Evolutionary conservation across 2,797 vertebrate species (phyloP).

Genomic region (Microhierax caerulescens): DNA sequence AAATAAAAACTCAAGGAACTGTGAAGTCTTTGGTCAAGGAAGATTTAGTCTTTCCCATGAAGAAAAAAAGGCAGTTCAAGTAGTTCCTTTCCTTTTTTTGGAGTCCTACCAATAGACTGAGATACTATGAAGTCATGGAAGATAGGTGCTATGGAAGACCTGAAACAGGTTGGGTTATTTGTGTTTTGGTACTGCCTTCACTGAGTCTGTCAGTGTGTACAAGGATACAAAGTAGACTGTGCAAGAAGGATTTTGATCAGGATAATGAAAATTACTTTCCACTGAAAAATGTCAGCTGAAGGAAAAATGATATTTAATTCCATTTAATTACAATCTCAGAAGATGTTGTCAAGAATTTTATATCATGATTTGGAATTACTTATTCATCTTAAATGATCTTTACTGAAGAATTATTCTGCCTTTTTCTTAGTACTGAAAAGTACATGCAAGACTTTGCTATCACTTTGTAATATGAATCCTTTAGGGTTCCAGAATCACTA

Average conservation of each 20-base stretch:
- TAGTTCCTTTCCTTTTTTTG: not conserved
- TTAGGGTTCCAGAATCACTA: not conserved
- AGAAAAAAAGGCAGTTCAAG: not conserved
- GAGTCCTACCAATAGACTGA: not conserved
- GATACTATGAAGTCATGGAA: not conserved
- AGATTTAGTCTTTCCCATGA: not conserved
- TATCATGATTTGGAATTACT: not conserved
- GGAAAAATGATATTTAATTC: not conserved
- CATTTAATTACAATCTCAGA: not conserved
- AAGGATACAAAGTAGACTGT: not conserved
- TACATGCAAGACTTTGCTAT: not conserved
- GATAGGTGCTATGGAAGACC: not conserved
- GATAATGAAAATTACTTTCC: not conserved
- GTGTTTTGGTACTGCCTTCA: not conserved
- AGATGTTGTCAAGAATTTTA: not conserved
- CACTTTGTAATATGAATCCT: not conserved
- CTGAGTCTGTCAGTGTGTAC: not conserved
- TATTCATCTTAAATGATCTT: not conserved
- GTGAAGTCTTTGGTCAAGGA: not conserved
- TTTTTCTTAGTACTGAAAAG: not conserved
- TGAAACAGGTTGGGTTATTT: not conserved
- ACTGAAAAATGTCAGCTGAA: not conserved
- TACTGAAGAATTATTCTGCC: not conserved
- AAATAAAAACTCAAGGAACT: not conserved
- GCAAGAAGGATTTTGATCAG: not conserved